Conservation (phyloP, 2,888 invertebrate species). For the Andrena bicolor region DNA sequence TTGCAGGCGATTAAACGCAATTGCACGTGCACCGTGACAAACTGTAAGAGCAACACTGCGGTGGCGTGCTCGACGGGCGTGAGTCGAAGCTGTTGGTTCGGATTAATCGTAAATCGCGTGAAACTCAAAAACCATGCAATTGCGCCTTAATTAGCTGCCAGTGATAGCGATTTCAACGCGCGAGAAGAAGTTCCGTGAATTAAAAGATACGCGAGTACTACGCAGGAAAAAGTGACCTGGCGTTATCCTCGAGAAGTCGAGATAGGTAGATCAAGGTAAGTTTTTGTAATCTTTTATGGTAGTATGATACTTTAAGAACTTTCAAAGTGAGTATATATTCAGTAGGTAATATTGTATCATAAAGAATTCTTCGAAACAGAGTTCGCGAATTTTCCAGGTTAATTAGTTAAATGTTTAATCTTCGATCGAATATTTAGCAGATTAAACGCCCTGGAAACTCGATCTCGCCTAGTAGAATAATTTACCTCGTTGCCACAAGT, state of each 20-base stretch:
- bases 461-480: background rate
- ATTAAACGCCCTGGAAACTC: background rate
- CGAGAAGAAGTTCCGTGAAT: background rate
- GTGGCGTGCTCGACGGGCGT: conserved; percentile 15
- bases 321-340: background rate
- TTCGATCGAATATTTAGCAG: background rate
- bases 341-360: background rate
- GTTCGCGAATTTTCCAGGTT: background rate
- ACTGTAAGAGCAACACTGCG: conserved; percentile 30
- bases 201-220: background rate
- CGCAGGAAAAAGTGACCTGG: background rate
- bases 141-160: conserved; percentile 11
- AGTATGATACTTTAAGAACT: background rate
- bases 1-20: conserved; percentile 60
- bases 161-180: conserved; percentile 8
- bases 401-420: background rate
- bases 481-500: background rate
- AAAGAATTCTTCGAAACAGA: too few species aligned
- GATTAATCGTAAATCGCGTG: conserved; percentile 34
- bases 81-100: conserved; percentile 37
- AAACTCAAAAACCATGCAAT: conserved; percentile 29
- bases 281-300: too few species aligned
- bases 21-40: conserved; percentile 44
- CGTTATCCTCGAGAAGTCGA: background rate
- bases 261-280: background rate